phyloP scores from a whole-genome alignment of 37 sponge, comb jelly and placozoan genomes.

The Ephydatia muelleri region DNA sequence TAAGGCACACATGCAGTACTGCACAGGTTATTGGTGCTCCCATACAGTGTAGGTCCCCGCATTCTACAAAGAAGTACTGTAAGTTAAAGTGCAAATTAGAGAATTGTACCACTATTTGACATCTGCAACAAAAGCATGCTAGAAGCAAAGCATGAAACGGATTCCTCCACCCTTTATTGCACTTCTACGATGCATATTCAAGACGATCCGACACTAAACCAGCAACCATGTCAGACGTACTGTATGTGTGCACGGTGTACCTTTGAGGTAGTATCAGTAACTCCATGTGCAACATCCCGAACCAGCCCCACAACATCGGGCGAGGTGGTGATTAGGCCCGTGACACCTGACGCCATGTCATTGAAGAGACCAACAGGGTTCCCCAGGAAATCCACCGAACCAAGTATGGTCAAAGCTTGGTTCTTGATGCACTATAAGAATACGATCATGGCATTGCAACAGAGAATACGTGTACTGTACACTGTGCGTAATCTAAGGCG shows the following conservation, averaged over 20 bases:
- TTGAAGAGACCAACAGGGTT: conserved; percentile 89
- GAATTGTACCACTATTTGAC: too few relatives aligned
- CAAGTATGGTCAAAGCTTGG: conserved; percentile 80
- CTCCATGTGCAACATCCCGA: conserved; percentile 88
- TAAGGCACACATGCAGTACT: background rate
- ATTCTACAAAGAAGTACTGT: too few relatives aligned
- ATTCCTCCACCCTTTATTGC: too few relatives aligned
- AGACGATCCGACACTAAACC: too few relatives aligned
- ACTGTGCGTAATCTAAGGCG: too few relatives aligned
- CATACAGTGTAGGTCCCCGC: background rate
- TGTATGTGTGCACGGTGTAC: conserved; percentile 49
- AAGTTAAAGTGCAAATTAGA: too few relatives aligned
- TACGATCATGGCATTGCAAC: background rate
- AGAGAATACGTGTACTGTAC: too few relatives aligned
- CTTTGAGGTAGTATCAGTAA: conserved; percentile 91
- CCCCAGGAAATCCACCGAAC: conserved; percentile 88
- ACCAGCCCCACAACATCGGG: conserved; percentile 85
- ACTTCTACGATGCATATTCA: too few relatives aligned
- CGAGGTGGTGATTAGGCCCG: conserved; percentile 60
- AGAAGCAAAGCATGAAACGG: too few relatives aligned
- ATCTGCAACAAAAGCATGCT: too few relatives aligned
- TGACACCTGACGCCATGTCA: conserved; percentile 85
- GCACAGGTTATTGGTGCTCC: too few relatives aligned
- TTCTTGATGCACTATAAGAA: conserved; percentile 15
- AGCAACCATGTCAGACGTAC: too few relatives aligned